These are phyloP conservation scores for Uloborus plumipes DNA, from an alignment of 2,888 invertebrate genomes.

Conservation along the genomic window DNA sequence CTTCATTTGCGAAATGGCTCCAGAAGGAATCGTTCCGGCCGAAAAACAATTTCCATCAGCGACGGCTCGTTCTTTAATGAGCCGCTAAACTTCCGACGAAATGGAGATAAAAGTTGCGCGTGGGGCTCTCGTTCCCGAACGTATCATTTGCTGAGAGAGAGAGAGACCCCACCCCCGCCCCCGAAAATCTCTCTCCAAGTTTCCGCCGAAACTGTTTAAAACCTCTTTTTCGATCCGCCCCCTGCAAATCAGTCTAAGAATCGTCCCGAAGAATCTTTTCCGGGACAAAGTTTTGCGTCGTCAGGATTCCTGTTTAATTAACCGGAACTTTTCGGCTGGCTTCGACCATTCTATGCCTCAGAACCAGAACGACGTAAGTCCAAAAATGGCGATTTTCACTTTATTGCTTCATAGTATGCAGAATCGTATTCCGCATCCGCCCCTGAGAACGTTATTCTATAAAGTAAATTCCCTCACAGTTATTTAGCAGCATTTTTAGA, in stretches of 20 bases:
- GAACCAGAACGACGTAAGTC: too few relatives aligned
- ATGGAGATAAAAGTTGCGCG: conserved; percentile 29
- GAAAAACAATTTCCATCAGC: conserved; percentile 29
- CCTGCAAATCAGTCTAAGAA: background rate
- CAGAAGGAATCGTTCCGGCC: background rate
- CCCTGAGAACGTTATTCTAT: too few relatives aligned
- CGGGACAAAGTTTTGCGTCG: background rate
- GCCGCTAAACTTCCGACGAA: conserved; percentile 11
- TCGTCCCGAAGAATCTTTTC: conserved; percentile 13
- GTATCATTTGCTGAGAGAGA: conserved; percentile 18
- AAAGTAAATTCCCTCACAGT: too few relatives aligned
- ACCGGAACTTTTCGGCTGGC: conserved; percentile 10
- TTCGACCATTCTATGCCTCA: too few relatives aligned
- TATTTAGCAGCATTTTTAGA: too few relatives aligned
- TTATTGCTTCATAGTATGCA: too few relatives aligned
- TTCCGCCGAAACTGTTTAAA: background rate
- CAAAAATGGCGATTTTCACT: too few relatives aligned
- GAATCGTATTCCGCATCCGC: too few relatives aligned
- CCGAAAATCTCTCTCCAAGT: background rate
- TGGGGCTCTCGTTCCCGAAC: conserved; percentile 22
- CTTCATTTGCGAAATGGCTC: too few relatives aligned
- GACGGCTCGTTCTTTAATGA: conserved; percentile 30
- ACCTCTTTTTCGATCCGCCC: too few relatives aligned
- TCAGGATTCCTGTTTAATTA: conserved; percentile 40
- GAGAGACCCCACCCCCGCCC: background rate